Evolutionary conservation across 2,888 invertebrate genomes (phyloP).

Genomic region (Oligia strigilis): DNA sequence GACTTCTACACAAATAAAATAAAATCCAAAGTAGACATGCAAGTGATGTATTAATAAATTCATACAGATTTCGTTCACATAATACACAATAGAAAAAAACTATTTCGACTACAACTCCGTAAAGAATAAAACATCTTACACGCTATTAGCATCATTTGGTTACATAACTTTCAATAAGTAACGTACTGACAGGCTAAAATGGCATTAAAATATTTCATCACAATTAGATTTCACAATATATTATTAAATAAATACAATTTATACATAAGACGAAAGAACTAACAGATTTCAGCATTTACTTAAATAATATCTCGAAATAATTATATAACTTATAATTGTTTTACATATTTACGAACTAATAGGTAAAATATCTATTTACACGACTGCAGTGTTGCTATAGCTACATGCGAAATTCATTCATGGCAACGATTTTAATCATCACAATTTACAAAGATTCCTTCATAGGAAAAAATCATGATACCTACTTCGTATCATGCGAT

Average conservation of each 20-base stretch:
- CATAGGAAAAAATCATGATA: conserved; percentile 44
- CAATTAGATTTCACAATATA: conserved; percentile 83
- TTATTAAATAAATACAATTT: conserved; percentile 80
- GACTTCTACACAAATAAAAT: conserved; percentile 35
- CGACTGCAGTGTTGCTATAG: conserved; percentile 67
- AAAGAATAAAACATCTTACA: conserved; percentile 87
- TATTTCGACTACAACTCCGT: conserved; percentile 84
- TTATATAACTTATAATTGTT: conserved; percentile 71
- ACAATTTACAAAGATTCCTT: conserved; percentile 63
- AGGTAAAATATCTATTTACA: conserved; percentile 79
- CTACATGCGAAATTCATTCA: conserved; percentile 69
- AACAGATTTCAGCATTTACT: conserved; percentile 61
- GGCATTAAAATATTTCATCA: conserved; percentile 89
- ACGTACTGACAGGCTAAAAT: conserved; percentile 88
- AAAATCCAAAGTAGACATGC: conserved; percentile 80
- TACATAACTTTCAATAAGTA: conserved; percentile 87
- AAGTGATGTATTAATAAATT: conserved; percentile 89
- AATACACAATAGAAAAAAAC: conserved; percentile 87
- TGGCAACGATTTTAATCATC: conserved; percentile 73
- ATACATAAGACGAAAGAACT: conserved; percentile 60
- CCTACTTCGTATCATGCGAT: conserved; percentile 45
- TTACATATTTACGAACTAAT: conserved; percentile 70
- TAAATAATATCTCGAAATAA: conserved; percentile 67
- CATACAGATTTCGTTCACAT: conserved; percentile 88
- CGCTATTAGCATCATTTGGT: conserved; percentile 89